phyloP scores from a whole-genome alignment of 1,140 invertebrate genomes.

The Triops cancriformis region DNA sequence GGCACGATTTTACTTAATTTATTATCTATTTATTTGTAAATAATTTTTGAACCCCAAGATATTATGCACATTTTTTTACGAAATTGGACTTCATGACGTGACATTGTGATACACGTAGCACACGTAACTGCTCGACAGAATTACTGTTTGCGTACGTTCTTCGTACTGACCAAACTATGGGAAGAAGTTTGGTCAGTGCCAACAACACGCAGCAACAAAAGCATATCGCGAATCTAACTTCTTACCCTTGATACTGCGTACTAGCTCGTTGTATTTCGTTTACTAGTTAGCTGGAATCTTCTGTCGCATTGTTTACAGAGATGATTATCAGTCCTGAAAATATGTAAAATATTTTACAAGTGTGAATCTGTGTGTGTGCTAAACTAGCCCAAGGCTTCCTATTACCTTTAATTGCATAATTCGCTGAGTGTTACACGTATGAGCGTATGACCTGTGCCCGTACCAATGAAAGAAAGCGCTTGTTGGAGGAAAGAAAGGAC shows the following conservation, averaged over 20 bases:
- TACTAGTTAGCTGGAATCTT: not conserved
- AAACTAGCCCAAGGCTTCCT: not conserved
- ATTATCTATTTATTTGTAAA: not conserved
- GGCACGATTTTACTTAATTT: not conserved
- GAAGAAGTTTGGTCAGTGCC: slow-evolving; percentile 8
- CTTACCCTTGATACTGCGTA: not conserved
- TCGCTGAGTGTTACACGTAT: not conserved
- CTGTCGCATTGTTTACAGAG: not conserved
- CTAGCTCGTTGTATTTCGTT: not conserved
- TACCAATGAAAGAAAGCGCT: not conserved
- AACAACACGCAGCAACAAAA: not conserved
- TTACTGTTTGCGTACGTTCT: not conserved
- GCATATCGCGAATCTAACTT: not conserved
- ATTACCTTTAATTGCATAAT: not conserved
- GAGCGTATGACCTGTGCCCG: not conserved
- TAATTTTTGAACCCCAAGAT: not conserved
- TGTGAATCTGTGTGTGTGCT: not conserved
- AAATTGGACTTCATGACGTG: not conserved
- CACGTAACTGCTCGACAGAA: slow-evolving; percentile 1
- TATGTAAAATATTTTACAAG: not conserved
- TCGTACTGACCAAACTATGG: not conserved
- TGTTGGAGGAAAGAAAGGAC: not conserved
- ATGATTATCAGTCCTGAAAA: not conserved
- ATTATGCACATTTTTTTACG: not conserved
- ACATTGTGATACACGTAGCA: not conserved